Conservation (phyloP, 2,113 vertebrate genomes). For the Leucosticte australis region DNA sequence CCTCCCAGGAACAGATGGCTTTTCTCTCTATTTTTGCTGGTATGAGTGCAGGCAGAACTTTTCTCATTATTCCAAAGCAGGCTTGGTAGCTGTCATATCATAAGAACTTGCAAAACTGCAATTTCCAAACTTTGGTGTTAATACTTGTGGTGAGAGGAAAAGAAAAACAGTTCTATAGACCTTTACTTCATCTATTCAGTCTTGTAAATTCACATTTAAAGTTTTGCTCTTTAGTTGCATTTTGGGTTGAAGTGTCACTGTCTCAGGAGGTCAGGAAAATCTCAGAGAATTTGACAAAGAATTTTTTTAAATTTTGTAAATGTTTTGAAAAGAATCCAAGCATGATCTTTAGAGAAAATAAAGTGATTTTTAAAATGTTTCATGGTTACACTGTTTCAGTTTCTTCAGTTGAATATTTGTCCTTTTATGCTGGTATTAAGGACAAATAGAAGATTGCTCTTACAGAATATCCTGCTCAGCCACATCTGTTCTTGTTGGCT, state of each 20-base stretch:
- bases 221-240: neutral
- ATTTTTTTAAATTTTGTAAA: neutral
- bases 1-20: neutral
- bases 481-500: neutral
- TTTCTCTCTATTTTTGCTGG: neutral
- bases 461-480: neutral
- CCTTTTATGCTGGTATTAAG: neutral
- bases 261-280: neutral
- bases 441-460: neutral
- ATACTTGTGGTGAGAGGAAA: neutral
- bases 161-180: neutral
- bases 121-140: neutral
- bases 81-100: neutral
- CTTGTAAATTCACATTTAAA: neutral
- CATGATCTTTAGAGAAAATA: neutral
- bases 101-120: neutral
- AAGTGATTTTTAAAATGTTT: accelerated
- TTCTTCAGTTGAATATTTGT: neutral
- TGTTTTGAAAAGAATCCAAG: neutral
- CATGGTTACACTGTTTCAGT: neutral
- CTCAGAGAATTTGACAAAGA: neutral
- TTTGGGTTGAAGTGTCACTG: neutral
- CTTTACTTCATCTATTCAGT: neutral
- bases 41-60: neutral
- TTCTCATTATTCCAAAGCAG: neutral